Conservation (phyloP, 2,888 invertebrate genomes). For the Ephialtes manifestator region DNA sequence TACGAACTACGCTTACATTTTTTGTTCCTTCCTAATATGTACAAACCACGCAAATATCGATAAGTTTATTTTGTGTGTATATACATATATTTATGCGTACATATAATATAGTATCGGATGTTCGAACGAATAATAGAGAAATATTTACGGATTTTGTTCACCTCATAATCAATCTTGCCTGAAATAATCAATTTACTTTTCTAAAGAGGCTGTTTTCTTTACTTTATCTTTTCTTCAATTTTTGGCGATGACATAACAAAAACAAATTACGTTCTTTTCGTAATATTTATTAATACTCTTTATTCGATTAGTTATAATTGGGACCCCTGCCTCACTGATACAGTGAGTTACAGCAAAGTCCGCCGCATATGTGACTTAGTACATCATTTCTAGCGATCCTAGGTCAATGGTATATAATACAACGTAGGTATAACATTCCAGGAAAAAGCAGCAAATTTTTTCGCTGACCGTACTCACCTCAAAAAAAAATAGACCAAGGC, state of each 20-base stretch:
- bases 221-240: constrained; percentile 47
- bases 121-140: constrained; percentile 77
- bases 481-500: constrained; percentile 18
- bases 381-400: constrained; percentile 76
- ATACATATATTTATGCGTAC: constrained; percentile 14
- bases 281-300: constrained; percentile 82
- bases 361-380: constrained; percentile 78
- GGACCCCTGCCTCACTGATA: constrained; percentile 84
- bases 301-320: constrained; percentile 80
- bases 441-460: constrained; percentile 61
- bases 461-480: constrained; percentile 37
- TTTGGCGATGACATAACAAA: constrained; percentile 52
- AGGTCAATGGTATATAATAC: constrained; percentile 76
- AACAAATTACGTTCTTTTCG: constrained; percentile 61
- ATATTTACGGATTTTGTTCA: constrained; percentile 69
- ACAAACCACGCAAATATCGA: constrained; percentile 78
- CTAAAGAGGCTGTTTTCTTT: background rate
- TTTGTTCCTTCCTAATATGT: constrained; percentile 77
- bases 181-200: constrained; percentile 28
- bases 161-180: constrained; percentile 55
- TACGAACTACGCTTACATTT: constrained; percentile 71
- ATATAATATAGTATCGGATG: constrained; percentile 73
- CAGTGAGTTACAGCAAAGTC: constrained; percentile 82
- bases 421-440: constrained; percentile 75
- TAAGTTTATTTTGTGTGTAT: constrained; percentile 35